phyloP scores from a whole-genome alignment of 2,113 vertebrate genomes.

The Proteles cristata region DNA sequence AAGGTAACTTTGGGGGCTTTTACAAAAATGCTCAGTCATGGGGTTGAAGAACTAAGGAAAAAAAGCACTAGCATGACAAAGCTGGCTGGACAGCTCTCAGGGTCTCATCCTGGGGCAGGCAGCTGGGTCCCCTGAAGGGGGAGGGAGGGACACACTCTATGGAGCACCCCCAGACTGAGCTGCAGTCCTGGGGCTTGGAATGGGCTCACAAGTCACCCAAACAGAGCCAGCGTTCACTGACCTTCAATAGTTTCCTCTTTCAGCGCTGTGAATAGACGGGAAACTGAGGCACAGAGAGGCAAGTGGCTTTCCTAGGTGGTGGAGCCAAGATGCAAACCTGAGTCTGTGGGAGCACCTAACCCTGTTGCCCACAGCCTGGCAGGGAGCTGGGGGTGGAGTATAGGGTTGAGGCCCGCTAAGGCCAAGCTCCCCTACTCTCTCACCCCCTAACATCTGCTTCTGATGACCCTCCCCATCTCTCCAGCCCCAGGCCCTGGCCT shows the following conservation, averaged over 20 bases:
- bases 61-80: constrained; percentile 67
- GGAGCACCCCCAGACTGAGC: background rate
- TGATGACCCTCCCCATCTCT: background rate
- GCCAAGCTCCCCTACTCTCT: background rate
- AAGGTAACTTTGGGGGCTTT: constrained; percentile 88
- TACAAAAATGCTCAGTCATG: constrained; percentile 79
- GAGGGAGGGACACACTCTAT: too few relatives aligned
- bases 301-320: background rate
- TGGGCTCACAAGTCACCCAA: rapidly evolving
- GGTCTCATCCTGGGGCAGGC: background rate
- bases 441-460: background rate
- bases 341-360: background rate
- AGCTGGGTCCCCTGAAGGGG: background rate
- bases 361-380: background rate
- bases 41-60: constrained; percentile 81
- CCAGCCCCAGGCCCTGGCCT: too few relatives aligned
- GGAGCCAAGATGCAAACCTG: rapidly evolving
- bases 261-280: background rate
- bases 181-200: background rate
- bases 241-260: background rate
- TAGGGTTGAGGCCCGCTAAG: rapidly evolving
- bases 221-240: background rate
- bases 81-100: background rate
- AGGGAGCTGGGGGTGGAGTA: background rate
- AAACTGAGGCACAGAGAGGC: background rate